Evolutionary conservation across 2,113 vertebrate species (phyloP), one percentile per base, ranked within the genome.

Genomic region (Shinisaurus crocodilurus): DNA sequence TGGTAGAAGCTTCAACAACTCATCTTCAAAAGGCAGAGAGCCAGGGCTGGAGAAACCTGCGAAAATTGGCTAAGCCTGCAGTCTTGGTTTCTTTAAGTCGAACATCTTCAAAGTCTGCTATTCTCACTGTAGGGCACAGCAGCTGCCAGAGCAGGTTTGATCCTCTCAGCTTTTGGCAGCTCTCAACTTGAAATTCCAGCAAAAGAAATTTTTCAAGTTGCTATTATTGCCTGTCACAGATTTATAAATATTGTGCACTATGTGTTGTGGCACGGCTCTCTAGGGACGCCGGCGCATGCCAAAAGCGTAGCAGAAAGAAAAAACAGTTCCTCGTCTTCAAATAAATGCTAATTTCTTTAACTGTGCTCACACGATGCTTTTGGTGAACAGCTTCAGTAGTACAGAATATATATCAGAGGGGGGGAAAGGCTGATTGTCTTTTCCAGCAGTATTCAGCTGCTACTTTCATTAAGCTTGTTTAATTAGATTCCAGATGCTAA

Each of bases 401-500:
- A 96, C 94, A 95, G 98, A 98, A 97, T 96, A 98, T 97, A 96
- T 97, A 97, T 96, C 97, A 96, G 97, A 96, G 93, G 96, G 92
- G 95, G 96, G 91, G 93, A 96, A 97, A 94, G 97, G 95, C 97
- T 94, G 98, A 98, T 98, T 97, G 97, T 97, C 97, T 98, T 98
- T 96, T 97, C 96, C 97, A 96, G 96, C 96, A 94, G 94, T 97
- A 98, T 98, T 98, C 97, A 98, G 98, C 97, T 98, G 97, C 96
- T 96, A 97, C 97, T 98, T 99, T 99, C 98, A 99, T 99, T 99
- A 99, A 97, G 97, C 97, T 97, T 97, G 97, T 98, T 98, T 99
- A 99, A 99, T 99, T 99, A 99, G 98, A 98, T 98, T 98, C 97
- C 98, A 98, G 98, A 97, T 98, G 98, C 98, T 99, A 98, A 99